phyloP scores from a whole-genome alignment of 2,797 vertebrate genomes.

The Amblyraja radiata region DNA sequence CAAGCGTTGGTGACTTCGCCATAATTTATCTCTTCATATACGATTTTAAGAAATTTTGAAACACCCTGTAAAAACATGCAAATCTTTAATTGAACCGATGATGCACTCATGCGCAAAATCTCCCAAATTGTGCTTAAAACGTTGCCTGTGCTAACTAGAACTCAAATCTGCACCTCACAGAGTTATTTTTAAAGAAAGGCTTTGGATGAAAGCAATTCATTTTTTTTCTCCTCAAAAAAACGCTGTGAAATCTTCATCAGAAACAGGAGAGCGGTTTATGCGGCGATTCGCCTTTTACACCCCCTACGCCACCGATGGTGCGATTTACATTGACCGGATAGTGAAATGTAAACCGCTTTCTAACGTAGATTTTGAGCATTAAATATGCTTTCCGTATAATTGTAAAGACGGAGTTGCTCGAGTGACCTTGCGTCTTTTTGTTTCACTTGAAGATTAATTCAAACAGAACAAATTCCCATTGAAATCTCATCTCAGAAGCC shows the following conservation, averaged over 20 bases:
- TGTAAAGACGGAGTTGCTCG: constrained; percentile 35
- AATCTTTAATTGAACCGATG: background rate
- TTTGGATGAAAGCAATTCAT: background rate
- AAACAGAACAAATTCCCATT: constrained; percentile 36
- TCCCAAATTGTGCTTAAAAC: background rate
- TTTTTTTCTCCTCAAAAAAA: background rate
- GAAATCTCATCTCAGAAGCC: constrained; percentile 32
- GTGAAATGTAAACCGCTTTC: background rate
- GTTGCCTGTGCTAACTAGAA: background rate
- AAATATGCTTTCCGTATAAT: constrained; percentile 34
- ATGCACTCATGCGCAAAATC: constrained; percentile 1
- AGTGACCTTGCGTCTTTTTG: constrained; percentile 20
- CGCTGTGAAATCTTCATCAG: background rate
- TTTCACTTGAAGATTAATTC: constrained; percentile 37
- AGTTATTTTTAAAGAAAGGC: too few relatives aligned
- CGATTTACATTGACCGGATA: background rate
- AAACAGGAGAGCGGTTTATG: background rate
- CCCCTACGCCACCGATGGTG: background rate
- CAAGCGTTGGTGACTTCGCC: background rate
- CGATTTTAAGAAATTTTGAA: too few relatives aligned
- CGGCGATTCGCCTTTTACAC: background rate
- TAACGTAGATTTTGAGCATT: background rate
- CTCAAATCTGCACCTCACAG: background rate
- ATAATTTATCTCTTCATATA: background rate
- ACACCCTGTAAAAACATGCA: background rate